These are phyloP conservation scores for Ephydatia muelleri DNA, from an alignment of 37 sponge, comb jelly and placozoan genomes.

Conservation along the genomic window DNA sequence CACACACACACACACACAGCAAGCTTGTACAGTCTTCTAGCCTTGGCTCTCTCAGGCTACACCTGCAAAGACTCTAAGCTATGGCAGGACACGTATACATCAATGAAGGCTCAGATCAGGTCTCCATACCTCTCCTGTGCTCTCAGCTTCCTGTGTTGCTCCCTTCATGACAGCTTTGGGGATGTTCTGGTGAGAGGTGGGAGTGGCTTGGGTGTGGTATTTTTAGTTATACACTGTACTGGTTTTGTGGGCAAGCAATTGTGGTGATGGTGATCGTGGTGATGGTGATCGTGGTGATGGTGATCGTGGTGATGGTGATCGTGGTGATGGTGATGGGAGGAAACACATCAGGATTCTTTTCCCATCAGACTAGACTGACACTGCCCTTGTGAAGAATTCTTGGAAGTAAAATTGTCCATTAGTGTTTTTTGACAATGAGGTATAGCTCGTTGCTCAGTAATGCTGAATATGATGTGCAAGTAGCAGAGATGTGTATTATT, in stretches of 20 bases:
- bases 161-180: conserved; percentile 29
- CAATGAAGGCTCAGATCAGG: conserved; percentile 53
- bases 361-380: too few species aligned
- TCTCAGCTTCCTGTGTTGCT: conserved; percentile 69
- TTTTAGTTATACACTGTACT: not conserved
- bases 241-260: not conserved
- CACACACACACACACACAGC: conserved; percentile 17
- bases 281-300: too few species aligned
- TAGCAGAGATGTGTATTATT: too few species aligned
- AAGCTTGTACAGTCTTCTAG: conserved; percentile 54
- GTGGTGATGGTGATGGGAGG: too few species aligned
- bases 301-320: too few species aligned
- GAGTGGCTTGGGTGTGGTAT: not conserved
- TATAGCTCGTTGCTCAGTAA: too few species aligned
- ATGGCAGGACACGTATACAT: conserved; percentile 68
- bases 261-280: too few species aligned
- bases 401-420: too few species aligned
- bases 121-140: conserved; percentile 74
- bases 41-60: conserved; percentile 80
- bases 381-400: too few species aligned
- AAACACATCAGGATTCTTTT: too few species aligned
- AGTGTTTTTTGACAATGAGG: too few species aligned
- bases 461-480: too few species aligned
- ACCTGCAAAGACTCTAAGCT: conserved; percentile 30
- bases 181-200: conserved; percentile 53